phyloP scores from a whole-genome alignment of 2,797 vertebrate species.

The Gephyroberyx darwinii region DNA sequence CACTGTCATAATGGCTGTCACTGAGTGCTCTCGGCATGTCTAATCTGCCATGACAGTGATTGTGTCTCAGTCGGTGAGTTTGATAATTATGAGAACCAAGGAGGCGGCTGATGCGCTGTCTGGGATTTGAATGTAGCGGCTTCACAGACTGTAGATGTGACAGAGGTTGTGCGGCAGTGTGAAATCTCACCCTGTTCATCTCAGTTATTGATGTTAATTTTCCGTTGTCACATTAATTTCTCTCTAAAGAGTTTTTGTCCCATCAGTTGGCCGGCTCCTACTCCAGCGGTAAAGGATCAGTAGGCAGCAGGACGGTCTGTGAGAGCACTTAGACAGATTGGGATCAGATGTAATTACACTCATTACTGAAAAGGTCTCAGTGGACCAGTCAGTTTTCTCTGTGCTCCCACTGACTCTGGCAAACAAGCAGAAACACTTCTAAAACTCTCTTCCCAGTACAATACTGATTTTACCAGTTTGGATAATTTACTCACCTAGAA shows the following conservation, averaged over 20 bases:
- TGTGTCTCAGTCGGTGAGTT: not conserved
- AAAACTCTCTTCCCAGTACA: no score
- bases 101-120: not conserved
- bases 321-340: conserved; percentile 62
- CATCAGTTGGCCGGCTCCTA: conserved; percentile 17
- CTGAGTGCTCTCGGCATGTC: not conserved
- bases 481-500: no score
- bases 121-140: no score
- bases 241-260: conserved; percentile 31
- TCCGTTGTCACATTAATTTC: conserved; percentile 37
- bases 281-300: conserved; percentile 44
- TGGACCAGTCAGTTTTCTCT: conserved; percentile 52
- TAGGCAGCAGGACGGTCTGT: conserved; percentile 42
- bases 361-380: conserved; percentile 48
- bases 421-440: conserved; percentile 34
- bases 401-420: conserved; percentile 50
- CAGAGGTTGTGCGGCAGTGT: no score
- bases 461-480: conserved; percentile 22
- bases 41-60: not conserved
- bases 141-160: no score
- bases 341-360: conserved; percentile 62
- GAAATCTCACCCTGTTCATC: conserved; percentile 17
- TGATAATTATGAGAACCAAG: not conserved
- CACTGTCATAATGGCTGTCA: no score
- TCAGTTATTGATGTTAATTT: conserved; percentile 27